Conservation (phyloP, 1,140 invertebrate genomes). For the Rhyzopertha dominica region DNA sequence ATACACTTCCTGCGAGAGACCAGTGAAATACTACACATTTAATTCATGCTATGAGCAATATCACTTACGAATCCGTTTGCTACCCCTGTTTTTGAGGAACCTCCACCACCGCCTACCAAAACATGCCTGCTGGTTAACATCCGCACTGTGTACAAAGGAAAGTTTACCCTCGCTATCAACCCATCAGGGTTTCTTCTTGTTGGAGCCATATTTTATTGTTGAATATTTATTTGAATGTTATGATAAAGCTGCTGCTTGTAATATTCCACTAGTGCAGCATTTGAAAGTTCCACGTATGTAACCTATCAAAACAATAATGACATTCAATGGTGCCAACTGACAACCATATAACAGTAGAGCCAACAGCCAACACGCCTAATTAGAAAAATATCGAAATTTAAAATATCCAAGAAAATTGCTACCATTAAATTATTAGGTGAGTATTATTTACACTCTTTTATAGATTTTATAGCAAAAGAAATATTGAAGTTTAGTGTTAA, state of each 20-base stretch:
- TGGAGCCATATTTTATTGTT: conserved; percentile 29
- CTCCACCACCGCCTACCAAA: conserved; percentile 91
- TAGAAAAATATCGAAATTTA: too few species aligned
- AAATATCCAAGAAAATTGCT: too few species aligned
- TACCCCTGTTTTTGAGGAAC: conserved; percentile 90
- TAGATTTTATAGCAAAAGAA: too few species aligned
- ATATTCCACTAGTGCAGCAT: too few species aligned
- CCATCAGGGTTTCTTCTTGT: conserved; percentile 54
- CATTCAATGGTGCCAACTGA: too few species aligned
- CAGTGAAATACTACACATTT: conserved; percentile 19
- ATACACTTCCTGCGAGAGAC: conserved; percentile 80
- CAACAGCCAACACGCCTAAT: too few species aligned
- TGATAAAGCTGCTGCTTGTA: too few species aligned
- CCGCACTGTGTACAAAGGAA: conserved; percentile 86
- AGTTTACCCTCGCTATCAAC: conserved; percentile 79
- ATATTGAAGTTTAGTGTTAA: too few species aligned
- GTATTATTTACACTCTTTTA: too few species aligned
- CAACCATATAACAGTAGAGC: too few species aligned
- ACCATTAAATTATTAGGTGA: too few species aligned
- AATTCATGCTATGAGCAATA: conserved; percentile 6
- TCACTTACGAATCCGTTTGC: conserved; percentile 87
- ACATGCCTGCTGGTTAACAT: conserved; percentile 89
- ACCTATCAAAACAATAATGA: too few species aligned
- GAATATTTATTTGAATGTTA: conserved; percentile 18
- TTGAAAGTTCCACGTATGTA: conserved; percentile 35